These are phyloP conservation scores for Spea bombifrons DNA, from an alignment of 2,113 vertebrate genomes.

Conservation along the genomic window DNA sequence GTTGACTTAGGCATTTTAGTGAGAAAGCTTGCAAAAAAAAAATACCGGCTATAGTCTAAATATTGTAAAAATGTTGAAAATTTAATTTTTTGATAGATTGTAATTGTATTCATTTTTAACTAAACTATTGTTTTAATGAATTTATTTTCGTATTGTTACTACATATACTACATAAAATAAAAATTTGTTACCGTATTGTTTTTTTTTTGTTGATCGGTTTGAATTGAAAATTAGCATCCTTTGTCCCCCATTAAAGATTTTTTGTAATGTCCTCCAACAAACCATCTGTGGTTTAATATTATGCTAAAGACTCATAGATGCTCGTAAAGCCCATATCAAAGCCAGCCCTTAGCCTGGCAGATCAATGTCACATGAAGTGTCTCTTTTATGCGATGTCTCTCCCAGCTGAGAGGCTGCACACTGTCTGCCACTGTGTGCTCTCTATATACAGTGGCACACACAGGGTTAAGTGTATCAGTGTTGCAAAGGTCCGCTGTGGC, in stretches of 20 bases:
- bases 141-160: too few species aligned
- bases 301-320: constrained; percentile 16
- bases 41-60: too few species aligned
- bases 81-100: too few species aligned
- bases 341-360: constrained; percentile 22
- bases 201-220: too few species aligned
- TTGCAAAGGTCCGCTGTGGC: too few species aligned
- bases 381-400: constrained; percentile 13
- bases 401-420: constrained; percentile 30
- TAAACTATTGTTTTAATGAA: too few species aligned
- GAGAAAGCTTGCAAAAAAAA: constrained; percentile 25
- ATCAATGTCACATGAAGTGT: constrained; percentile 34
- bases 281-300: constrained; percentile 27
- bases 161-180: too few species aligned
- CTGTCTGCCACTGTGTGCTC: neutral
- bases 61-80: too few species aligned
- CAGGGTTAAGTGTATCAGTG: too few species aligned
- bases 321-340: constrained; percentile 26
- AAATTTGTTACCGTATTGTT: too few species aligned
- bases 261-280: neutral
- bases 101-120: too few species aligned
- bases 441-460: too few species aligned
- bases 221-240: neutral
- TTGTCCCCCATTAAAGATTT: neutral
- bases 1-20: constrained; percentile 31